phyloP scores from a whole-genome alignment of 1,140 invertebrate genomes.

The Drosophila orena region DNA sequence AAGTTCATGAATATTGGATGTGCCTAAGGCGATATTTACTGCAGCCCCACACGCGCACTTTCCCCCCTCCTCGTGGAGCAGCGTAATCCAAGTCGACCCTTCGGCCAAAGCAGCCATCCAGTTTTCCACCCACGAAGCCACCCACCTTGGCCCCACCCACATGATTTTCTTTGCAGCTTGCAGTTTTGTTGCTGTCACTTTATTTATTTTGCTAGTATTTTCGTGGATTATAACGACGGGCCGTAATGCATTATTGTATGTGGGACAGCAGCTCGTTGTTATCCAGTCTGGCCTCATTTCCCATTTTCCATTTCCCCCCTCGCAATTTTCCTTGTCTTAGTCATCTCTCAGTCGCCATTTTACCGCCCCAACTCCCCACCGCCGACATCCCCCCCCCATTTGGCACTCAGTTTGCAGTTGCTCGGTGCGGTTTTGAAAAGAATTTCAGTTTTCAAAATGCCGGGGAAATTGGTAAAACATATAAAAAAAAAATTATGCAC shows the following conservation, averaged over 20 bases:
- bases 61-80: not conserved
- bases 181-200: conserved; percentile 23
- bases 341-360: conserved; percentile 18
- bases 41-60: conserved; percentile 17
- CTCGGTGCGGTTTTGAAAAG: conserved; percentile 15
- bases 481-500: not conserved
- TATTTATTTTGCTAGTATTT: conserved; percentile 53
- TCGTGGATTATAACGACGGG: conserved; percentile 38
- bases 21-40: conserved; percentile 36
- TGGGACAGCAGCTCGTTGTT: conserved; percentile 33
- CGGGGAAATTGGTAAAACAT: not conserved
- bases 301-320: not conserved
- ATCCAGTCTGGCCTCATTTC: conserved; percentile 5
- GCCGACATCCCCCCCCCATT: not conserved
- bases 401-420: conserved; percentile 25
- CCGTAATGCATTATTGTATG: conserved; percentile 43
- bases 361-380: not conserved
- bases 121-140: no score
- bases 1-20: conserved; percentile 36
- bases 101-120: not conserved
- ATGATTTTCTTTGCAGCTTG: not conserved
- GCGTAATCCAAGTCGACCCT: conserved; percentile 5
- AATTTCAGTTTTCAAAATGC: conserved; percentile 3
- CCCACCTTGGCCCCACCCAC: conserved; percentile 2
- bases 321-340: conserved; percentile 23